Conservation (phyloP, 2,888 invertebrate genomes). For the Ochlodes sylvanus region DNA sequence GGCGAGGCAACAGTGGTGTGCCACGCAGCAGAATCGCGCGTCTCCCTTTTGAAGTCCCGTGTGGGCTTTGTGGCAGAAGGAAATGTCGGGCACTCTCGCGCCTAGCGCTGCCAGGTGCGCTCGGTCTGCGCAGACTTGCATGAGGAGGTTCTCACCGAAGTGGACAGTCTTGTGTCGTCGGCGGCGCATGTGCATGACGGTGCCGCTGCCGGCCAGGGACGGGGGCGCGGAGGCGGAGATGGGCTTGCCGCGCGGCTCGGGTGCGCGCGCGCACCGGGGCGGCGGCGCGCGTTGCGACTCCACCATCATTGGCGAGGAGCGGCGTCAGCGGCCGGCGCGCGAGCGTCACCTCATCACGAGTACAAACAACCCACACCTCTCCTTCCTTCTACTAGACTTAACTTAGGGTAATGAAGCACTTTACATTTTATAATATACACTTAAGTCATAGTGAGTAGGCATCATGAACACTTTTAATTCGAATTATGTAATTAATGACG, state of each 20-base stretch:
- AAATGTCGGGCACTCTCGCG: constrained; percentile 77
- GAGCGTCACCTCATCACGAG: constrained; percentile 80
- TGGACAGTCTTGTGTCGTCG: constrained; percentile 91
- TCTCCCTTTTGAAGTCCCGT: constrained; percentile 75
- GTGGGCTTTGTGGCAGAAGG: constrained; percentile 79
- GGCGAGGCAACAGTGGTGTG: constrained; percentile 80
- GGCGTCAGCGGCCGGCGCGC: constrained; percentile 79
- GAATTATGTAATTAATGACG: constrained; percentile 36
- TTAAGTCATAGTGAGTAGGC: constrained; percentile 39
- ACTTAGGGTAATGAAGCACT: constrained; percentile 50
- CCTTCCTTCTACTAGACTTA: constrained; percentile 50
- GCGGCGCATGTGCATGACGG: constrained; percentile 86
- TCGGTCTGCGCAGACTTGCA: constrained; percentile 90
- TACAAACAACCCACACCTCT: constrained; percentile 46
- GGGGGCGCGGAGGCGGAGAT: constrained; percentile 84
- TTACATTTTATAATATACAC: constrained; percentile 47
- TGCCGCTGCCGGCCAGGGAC: constrained; percentile 80
- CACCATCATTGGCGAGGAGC: constrained; percentile 83
- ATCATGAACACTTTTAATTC: constrained; percentile 48
- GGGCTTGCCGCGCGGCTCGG: constrained; percentile 76
- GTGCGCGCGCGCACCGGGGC: constrained; percentile 77
- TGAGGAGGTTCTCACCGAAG: constrained; percentile 90
- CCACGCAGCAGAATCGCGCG: constrained; percentile 78
- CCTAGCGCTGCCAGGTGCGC: constrained; percentile 81
- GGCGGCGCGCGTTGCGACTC: constrained; percentile 82